Evolutionary conservation across 2,888 invertebrate species (phyloP).

Genomic region (Dorcus hopei): DNA sequence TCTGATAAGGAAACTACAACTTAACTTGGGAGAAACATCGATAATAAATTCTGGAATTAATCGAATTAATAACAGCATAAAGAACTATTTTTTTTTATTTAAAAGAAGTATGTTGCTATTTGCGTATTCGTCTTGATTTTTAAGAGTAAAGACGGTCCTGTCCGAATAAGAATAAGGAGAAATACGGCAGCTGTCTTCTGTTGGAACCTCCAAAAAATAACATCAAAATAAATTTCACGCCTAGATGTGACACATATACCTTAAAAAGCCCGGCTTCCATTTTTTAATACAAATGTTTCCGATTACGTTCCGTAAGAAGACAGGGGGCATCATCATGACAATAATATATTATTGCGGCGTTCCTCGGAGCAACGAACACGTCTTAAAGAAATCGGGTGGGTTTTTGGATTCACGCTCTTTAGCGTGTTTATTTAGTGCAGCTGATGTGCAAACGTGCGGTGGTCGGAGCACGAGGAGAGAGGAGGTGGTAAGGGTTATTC

Average conservation of each 20-base stretch:
- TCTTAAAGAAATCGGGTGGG: slow-evolving; percentile 28
- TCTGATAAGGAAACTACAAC: too few species aligned
- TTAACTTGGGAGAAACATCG: too few species aligned
- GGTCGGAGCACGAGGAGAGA: slow-evolving; percentile 23
- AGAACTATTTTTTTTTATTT: too few species aligned
- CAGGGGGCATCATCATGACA: slow-evolving; percentile 36
- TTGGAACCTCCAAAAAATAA: slow-evolving; percentile 7
- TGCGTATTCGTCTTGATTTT: too few species aligned
- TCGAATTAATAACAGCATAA: too few species aligned
- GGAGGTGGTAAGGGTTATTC: slow-evolving; percentile 20
- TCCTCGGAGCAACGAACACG: slow-evolving; percentile 17
- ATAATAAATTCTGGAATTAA: too few species aligned
- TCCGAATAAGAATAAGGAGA: too few species aligned
- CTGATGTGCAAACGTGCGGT: slow-evolving; percentile 41
- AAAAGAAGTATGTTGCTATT: too few species aligned
- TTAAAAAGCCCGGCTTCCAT: slow-evolving; percentile 11
- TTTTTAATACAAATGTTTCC: slow-evolving; percentile 36
- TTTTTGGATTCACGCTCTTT: slow-evolving; percentile 30
- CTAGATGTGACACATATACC: slow-evolving; percentile 11
- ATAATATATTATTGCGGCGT: slow-evolving; percentile 43
- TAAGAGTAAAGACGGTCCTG: too few species aligned
- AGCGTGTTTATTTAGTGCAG: slow-evolving; percentile 34
- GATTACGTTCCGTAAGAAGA: slow-evolving; percentile 37
- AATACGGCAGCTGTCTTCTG: slow-evolving; percentile 11
- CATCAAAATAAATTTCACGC: slow-evolving; percentile 13